Conservation (phyloP, 2,888 invertebrate genomes). For the Drosophila nr. medialis region DNA sequence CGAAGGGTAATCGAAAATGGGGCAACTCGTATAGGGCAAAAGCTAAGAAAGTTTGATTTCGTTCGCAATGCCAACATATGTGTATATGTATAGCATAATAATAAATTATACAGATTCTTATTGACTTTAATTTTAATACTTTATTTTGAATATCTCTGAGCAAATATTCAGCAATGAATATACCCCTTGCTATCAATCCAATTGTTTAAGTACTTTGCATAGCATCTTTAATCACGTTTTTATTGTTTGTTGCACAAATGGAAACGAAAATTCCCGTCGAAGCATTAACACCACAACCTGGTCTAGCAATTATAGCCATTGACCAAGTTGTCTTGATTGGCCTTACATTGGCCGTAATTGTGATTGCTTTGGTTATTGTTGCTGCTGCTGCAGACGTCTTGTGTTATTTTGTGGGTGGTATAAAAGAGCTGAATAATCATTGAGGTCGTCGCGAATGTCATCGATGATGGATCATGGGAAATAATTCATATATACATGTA, state of each 20-base stretch:
- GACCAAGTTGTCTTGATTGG: conserved; percentile 78
- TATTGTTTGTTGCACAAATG: conserved; percentile 74
- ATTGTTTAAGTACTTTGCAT: conserved; percentile 63
- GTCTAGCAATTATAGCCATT: conserved; percentile 71
- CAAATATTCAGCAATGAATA: background rate
- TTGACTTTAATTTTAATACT: background rate
- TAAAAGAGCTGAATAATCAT: conserved; percentile 68
- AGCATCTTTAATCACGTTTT: conserved; percentile 80
- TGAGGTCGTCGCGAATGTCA: conserved; percentile 61
- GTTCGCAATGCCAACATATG: background rate
- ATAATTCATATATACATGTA: conserved; percentile 19
- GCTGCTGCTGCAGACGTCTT: conserved; percentile 45
- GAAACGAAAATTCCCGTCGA: conserved; percentile 55
- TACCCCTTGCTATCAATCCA: conserved; percentile 20
- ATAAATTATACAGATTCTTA: background rate
- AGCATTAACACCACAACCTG: conserved; percentile 46
- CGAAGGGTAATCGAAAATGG: background rate
- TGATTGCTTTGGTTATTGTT: conserved; percentile 19
- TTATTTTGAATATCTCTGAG: background rate
- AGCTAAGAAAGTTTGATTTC: background rate
- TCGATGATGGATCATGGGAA: conserved; percentile 79
- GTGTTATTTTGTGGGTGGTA: conserved; percentile 59
- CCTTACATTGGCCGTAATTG: conserved; percentile 65
- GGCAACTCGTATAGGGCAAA: background rate
- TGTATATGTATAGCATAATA: background rate